Base-by-base conservation (phyloP, 1,140 invertebrate genomes). In the Archegozetes longisetosus region DNA sequence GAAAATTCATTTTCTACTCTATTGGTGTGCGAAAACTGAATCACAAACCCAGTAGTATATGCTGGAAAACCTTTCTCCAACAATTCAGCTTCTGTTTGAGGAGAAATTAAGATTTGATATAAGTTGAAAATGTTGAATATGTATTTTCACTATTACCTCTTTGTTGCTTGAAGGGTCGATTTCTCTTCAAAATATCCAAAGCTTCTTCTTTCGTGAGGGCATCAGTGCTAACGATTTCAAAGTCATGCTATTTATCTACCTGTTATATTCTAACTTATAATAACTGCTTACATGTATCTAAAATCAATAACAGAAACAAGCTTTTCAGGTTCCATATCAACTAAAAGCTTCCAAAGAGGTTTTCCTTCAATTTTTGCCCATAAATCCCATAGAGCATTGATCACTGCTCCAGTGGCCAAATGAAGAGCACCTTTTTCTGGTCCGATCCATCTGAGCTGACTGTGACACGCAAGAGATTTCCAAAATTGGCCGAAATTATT, bases 361-460 rank as follows among this genome's bases (percentile, higher is more conserved):
- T 92, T 92, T 2, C 78, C 76, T 68, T 88, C 82, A 1, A 85
- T 74, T 67, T 83, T 80, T 1, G 82, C 87, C 88, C 88, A 91
- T 25, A 93, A 72, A 72, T 94, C 90, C 89, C 89, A 94, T 1
- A 93, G 68, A 6, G 87, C 84, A 73, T 93, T 94, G 1, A 90
- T 70, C 51, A 94, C 80, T 6, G 86, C 89, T 2, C 85, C 87
- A n/a, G 81, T 81, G 0, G 88, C 89, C 57, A 93, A 73, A 75
- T 93, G 88, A 13, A 82, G 81, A 0, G 88, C 88, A 26, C 90
- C 89, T 75, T 92, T 93, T 70, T 93, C 88, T 25, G 89, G 89
- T 9, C 89, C 90, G 57, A 93, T 77, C 89, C 89, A 93, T 84
- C 88, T 77, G 63, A 92, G 74, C 73, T 93, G 89, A 51, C 84